Percentiles rank a stretch among this genome's conserved stretches.
These are phyloP conservation scores for Elmis aenea DNA, from an alignment of 2,888 invertebrate genomes.

Conservation along the genomic window DNA sequence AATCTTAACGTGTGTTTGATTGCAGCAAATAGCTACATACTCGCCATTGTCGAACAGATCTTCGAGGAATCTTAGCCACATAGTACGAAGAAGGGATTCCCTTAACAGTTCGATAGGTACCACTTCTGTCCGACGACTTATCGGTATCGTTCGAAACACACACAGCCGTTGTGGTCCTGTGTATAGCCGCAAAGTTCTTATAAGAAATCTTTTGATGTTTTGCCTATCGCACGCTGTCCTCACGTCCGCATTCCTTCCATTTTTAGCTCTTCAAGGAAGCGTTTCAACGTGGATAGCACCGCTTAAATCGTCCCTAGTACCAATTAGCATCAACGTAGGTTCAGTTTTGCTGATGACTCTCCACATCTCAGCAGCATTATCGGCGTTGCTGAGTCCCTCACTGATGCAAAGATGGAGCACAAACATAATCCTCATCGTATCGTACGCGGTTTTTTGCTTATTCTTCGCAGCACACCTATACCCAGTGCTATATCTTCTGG, in stretches of 20 bases:
- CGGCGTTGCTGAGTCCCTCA: conserved; percentile 51
- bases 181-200: conserved; percentile 50
- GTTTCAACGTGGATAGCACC: conserved; percentile 49
- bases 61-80: too few relatives aligned
- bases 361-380: conserved; percentile 57
- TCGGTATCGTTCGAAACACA: conserved; percentile 52
- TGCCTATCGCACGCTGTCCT: conserved; percentile 58
- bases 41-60: too few relatives aligned
- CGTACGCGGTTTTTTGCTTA: conserved; percentile 53
- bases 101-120: conserved; percentile 70
- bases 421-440: conserved; percentile 46
- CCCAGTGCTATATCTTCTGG: conserved; percentile 50
- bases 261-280: conserved; percentile 53
- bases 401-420: conserved; percentile 52
- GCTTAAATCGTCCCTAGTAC: conserved; percentile 14
- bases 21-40: too few relatives aligned
- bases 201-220: conserved; percentile 52
- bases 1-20: too few relatives aligned
- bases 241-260: conserved; percentile 61
- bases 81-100: conserved; percentile 66
- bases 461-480: conserved; percentile 59
- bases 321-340: conserved; percentile 43
- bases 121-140: conserved; percentile 69
- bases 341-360: conserved; percentile 59
- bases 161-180: conserved; percentile 40